phyloP scores from a whole-genome alignment of 2,888 invertebrate species.

The Cenopis cana region DNA sequence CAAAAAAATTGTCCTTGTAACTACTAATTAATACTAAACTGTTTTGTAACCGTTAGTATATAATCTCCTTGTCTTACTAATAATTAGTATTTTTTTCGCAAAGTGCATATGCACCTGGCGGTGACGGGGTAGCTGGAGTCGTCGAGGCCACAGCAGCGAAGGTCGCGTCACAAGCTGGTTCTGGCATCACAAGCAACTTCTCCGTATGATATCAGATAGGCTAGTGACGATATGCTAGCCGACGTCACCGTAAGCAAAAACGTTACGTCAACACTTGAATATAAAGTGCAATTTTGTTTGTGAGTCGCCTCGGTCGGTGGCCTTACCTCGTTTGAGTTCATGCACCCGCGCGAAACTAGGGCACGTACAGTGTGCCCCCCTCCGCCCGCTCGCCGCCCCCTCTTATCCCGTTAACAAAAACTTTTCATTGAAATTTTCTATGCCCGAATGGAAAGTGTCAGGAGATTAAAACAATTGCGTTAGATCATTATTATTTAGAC shows the following conservation, averaged over 20 bases:
- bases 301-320: constrained; percentile 77
- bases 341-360: constrained; percentile 84
- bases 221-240: constrained; percentile 76
- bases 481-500: not conserved
- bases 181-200: constrained; percentile 76
- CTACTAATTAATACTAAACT: no score
- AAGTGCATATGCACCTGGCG: constrained; percentile 46
- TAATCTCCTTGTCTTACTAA: no score
- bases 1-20: no score
- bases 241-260: constrained; percentile 55
- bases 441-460: constrained; percentile 60
- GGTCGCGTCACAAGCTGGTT: constrained; percentile 79
- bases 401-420: constrained; percentile 75
- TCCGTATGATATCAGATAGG: constrained; percentile 77
- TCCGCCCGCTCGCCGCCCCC: constrained; percentile 58
- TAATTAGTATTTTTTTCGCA: no score
- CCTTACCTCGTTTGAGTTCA: constrained; percentile 86
- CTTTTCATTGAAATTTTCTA: constrained; percentile 80
- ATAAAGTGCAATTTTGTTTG: constrained; percentile 69
- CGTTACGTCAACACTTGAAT: constrained; percentile 52
- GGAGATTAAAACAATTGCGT: not conserved
- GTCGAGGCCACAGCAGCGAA: constrained; percentile 76
- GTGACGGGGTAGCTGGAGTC: constrained; percentile 56
- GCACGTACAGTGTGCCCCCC: constrained; percentile 78
- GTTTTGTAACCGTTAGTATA: no score